These are phyloP conservation scores for Argyra leucocephala DNA, from an alignment of 2,888 invertebrate genomes.

Conservation along the genomic window DNA sequence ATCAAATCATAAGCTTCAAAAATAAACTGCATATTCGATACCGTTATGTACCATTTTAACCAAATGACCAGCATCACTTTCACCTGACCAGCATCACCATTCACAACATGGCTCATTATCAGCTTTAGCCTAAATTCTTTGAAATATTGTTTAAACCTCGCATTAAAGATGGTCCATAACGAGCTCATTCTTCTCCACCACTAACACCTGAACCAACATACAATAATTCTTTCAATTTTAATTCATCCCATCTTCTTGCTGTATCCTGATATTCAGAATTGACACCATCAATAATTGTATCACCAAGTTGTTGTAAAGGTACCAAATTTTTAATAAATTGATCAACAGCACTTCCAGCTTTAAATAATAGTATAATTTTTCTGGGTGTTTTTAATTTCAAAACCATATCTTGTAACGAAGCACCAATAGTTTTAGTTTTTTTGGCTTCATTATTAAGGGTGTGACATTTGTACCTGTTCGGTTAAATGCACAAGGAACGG, in stretches of 20 bases:
- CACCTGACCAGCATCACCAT: slow-evolving; percentile 91
- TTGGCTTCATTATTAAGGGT: slow-evolving; percentile 87
- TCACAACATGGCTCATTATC: slow-evolving; percentile 92
- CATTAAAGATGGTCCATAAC: slow-evolving; percentile 97
- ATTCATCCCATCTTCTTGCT: slow-evolving; percentile 68
- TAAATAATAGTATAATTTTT: slow-evolving; percentile 85
- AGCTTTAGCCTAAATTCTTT: slow-evolving; percentile 84
- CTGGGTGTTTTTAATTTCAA: slow-evolving; percentile 82
- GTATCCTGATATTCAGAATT: slow-evolving; percentile 97
- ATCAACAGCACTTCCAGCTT: slow-evolving; percentile 94
- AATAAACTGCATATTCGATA: slow-evolving; percentile 99
- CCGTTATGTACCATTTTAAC: slow-evolving; percentile 99
- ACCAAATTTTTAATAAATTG: slow-evolving; percentile 80
- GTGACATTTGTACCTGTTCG: slow-evolving; percentile 92
- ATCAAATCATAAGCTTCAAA: slow-evolving; percentile 94
- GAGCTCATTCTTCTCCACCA: slow-evolving; percentile 94
- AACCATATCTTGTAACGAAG: slow-evolving; percentile 88
- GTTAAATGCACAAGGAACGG: slow-evolving; percentile 88
- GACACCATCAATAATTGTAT: slow-evolving; percentile 98
- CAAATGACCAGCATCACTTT: slow-evolving; percentile 89
- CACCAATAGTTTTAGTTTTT: slow-evolving; percentile 92
- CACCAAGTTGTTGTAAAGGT: slow-evolving; percentile 75
- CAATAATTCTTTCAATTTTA: slow-evolving; percentile 66
- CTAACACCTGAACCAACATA: slow-evolving; percentile 86
- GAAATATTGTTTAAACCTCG: slow-evolving; percentile 93